Percentiles rank a stretch among this genome's conserved stretches.
Conservation (phyloP, 2,797 vertebrate species). For the Phoxinus dragarum region DNA sequence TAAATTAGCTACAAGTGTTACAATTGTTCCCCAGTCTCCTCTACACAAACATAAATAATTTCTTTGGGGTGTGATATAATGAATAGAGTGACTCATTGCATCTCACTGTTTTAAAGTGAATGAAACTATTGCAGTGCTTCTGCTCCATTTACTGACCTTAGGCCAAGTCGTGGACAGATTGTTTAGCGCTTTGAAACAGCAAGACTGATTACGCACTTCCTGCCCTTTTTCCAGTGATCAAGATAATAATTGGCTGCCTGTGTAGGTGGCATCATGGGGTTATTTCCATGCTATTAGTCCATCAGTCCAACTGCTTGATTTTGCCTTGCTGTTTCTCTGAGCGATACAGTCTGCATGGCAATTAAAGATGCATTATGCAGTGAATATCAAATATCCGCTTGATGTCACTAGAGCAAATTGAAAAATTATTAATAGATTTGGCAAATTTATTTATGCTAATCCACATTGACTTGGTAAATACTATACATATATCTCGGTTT, state of each 20-base stretch:
- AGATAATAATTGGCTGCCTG: constrained; percentile 50
- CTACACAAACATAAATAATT: not conserved
- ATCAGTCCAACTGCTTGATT: constrained; percentile 37
- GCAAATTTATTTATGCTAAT: constrained; percentile 6
- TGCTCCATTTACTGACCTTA: constrained; percentile 4
- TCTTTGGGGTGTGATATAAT: not conserved
- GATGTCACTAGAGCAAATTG: constrained; percentile 28
- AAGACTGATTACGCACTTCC: constrained; percentile 27
- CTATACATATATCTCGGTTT: not conserved
- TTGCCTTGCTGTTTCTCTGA: not conserved
- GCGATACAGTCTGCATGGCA: constrained; percentile 2
- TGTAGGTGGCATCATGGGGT: constrained; percentile 43
- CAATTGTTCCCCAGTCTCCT: not conserved
- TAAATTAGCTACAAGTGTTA: constrained; percentile 8
- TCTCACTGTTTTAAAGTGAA: not conserved
- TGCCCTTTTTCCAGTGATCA: constrained; percentile 4
- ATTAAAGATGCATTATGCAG: constrained; percentile 36
- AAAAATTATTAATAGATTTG: constrained; percentile 21
- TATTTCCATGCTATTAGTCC: constrained; percentile 42
- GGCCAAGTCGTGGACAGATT: not conserved
- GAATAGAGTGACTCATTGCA: not conserved
- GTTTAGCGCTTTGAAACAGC: constrained; percentile 6
- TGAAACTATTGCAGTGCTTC: not conserved
- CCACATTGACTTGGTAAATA: not conserved
- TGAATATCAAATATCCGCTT: constrained; percentile 39